These are phyloP conservation scores for Xiphorhynchus erythropygius DNA, from an alignment of 2,797 vertebrate species.

Conservation along the genomic window DNA sequence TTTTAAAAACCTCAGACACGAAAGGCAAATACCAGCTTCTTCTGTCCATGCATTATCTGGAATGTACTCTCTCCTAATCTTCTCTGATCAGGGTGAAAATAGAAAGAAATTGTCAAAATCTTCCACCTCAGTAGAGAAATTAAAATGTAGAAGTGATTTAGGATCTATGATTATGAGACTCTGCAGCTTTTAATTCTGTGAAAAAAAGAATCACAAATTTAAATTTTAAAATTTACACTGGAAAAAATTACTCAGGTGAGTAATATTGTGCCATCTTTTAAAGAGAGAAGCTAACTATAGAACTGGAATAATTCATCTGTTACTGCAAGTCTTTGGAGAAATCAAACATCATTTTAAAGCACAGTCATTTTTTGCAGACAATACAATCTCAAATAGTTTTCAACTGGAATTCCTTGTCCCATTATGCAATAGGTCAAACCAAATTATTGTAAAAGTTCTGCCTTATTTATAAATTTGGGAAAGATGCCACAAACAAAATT, in stretches of 20 bases:
- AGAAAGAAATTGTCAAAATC: background rate
- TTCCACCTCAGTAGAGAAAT: background rate
- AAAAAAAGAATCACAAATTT: background rate
- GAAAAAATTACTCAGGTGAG: background rate
- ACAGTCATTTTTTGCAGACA: background rate
- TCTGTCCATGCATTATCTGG: rapidly evolving
- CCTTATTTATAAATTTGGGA: background rate
- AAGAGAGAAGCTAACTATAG: background rate
- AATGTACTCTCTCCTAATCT: background rate
- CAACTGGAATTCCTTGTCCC: background rate
- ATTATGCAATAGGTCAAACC: background rate
- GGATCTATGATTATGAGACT: background rate
- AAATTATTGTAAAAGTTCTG: background rate
- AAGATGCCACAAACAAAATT: background rate
- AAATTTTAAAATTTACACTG: background rate
- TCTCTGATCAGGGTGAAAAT: background rate
- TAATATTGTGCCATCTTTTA: background rate
- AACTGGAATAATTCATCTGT: background rate
- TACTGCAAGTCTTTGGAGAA: background rate
- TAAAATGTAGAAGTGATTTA: background rate
- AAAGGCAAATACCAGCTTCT: background rate
- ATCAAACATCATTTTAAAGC: background rate
- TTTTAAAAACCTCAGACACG: background rate
- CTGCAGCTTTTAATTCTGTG: background rate
- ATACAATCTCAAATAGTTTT: background rate